Evolutionary conservation across 1,140 invertebrate genomes (phyloP), one percentile per base, ranked within the genome.

Genomic region (Bradysia coprophila): DNA sequence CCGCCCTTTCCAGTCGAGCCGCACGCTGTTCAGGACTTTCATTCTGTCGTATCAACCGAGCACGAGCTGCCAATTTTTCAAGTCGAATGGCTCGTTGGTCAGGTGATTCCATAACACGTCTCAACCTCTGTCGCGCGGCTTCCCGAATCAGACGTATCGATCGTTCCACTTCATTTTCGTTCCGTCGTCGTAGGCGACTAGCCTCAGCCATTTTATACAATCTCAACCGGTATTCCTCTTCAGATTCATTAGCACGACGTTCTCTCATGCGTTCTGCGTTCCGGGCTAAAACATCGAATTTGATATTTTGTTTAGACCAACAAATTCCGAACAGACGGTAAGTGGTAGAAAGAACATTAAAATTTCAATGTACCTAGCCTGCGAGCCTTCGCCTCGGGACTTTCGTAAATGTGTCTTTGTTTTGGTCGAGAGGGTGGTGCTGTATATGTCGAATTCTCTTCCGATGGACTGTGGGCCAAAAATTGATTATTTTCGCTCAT

Each of bases 1-100:
- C 68, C 67, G 70, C 69, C 34, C 66, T 59, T 5, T 66, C 57
- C 21, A 71, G 49, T 0, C 69, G 57, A 6, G 55, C 53, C 23
- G 63, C 61, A 23, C 67, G 55, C 43, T 70, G 66, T 31, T 70
- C 65, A 15, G 52, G 50, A 13, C 64, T 63, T 46, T 71, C 69
- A 40, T 52, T 59, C 33, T 56, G 53, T 16, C 57, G 40, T 40
- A 60, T 57, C 45, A 55, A 51, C 36, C 57, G 51, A 56, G 59
- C 59, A n/a, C 57, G 45, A 33, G 62, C 56, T 3, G 69, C 62
- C 21, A 71, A 45, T 43, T 67, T 70, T 13, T 63, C 57, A 22
- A 71, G 43, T 4, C 69, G 59, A 31, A 54, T 53, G 6, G 59
- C 50, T 39, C 68, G 54, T 46, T 68, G 65, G 24, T 68, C 63